Evolutionary conservation across 2,113 vertebrate genomes (phyloP).

Genomic region (Nycticebus coucang): DNA sequence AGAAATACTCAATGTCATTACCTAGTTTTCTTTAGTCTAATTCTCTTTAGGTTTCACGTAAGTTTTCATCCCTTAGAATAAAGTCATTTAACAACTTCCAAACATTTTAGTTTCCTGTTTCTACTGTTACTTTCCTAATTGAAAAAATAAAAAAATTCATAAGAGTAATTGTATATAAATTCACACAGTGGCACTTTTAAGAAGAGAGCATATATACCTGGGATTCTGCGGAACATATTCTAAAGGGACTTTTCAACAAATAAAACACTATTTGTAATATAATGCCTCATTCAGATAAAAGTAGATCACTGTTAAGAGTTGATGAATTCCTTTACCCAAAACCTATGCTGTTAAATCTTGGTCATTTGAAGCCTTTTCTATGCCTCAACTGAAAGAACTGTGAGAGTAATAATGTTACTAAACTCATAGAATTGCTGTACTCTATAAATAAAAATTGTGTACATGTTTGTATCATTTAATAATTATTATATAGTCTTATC

Average conservation of each 20-base stretch:
- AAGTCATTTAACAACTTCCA: slow-evolving; percentile 13
- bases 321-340: neutral
- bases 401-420: neutral
- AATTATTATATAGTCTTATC: neutral
- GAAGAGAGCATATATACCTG: neutral
- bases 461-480: neutral
- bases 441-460: neutral
- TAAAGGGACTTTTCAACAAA: neutral
- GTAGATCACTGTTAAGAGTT: neutral
- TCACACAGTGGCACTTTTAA: neutral
- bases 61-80: slow-evolving; percentile 48
- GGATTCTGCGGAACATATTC: neutral
- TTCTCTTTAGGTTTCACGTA: neutral
- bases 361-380: neutral
- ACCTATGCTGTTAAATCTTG: accelerated
- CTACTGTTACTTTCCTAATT: slow-evolving; percentile 23
- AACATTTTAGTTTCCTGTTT: neutral
- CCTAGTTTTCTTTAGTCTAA: slow-evolving; percentile 42
- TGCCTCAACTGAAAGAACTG: neutral
- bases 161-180: neutral
- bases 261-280: neutral
- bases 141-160: neutral
- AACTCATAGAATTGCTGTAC: neutral
- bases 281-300: neutral
- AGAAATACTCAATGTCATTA: neutral